Conservation (phyloP, 2,797 vertebrate genomes). For the Cottoperca gobio region DNA sequence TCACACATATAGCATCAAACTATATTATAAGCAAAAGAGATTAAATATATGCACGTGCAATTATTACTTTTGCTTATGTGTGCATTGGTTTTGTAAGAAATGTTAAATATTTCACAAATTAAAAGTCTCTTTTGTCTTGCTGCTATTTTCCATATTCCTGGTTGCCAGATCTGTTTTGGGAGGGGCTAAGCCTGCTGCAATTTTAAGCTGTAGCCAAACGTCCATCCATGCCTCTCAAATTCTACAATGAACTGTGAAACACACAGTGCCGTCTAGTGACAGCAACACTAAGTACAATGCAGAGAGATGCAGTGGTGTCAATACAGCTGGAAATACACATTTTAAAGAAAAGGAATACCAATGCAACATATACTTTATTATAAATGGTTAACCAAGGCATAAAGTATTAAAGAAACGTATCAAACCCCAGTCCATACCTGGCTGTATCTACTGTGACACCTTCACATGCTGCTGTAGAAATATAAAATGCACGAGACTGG, state of each 20-base stretch:
- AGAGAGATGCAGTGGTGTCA: not conserved
- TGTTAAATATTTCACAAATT: not conserved
- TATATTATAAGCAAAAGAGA: not conserved
- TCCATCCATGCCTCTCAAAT: constrained; percentile 36
- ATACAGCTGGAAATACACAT: not conserved
- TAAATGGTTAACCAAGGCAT: not conserved
- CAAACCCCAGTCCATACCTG: not conserved
- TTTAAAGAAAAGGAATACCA: not conserved
- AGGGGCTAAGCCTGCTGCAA: constrained; percentile 55
- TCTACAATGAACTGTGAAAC: constrained; percentile 28
- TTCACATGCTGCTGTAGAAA: not conserved
- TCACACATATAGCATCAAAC: not conserved
- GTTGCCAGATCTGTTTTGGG: constrained; percentile 65
- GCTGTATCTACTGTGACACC: not conserved
- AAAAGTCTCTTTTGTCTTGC: constrained; percentile 6
- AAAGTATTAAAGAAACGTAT: not conserved
- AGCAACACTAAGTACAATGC: constrained; percentile 27
- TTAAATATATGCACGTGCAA: not conserved
- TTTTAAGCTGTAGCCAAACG: constrained; percentile 48
- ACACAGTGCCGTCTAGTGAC: constrained; percentile 49
- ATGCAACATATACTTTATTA: constrained; percentile 18
- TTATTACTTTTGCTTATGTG: not conserved
- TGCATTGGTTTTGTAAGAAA: not conserved
- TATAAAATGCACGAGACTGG: not conserved
- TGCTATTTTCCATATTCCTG: constrained; percentile 51